Conservation (phyloP, 1,140 invertebrate species). For the Luehdorfia chinensis region DNA sequence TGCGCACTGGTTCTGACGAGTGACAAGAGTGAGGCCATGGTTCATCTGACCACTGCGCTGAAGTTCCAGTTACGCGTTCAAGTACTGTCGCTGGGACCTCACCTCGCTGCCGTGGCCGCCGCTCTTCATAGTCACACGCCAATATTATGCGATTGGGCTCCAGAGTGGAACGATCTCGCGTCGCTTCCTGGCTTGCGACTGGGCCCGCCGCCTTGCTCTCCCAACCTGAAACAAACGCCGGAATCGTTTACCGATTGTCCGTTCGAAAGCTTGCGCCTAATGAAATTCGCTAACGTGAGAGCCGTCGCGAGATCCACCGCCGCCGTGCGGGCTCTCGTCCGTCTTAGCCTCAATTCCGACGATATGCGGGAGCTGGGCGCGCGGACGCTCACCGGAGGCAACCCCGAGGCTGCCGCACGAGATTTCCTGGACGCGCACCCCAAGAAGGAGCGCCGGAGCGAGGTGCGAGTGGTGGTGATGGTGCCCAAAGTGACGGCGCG, state of each 20-base stretch:
- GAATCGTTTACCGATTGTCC: conserved; percentile 28
- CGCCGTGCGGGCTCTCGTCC: conserved; percentile 27
- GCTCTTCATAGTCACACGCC: not conserved
- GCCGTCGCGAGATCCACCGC: conserved; percentile 30
- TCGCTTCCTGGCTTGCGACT: conserved; percentile 12
- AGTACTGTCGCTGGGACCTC: conserved; percentile 22
- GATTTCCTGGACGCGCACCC: conserved; percentile 28
- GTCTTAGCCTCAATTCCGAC: conserved; percentile 17
- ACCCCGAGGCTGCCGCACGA: conserved; percentile 20
- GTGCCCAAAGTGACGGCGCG: conserved; percentile 30
- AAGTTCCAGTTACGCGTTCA: conserved; percentile 17
- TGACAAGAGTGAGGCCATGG: conserved; percentile 28
- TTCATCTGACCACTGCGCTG: conserved; percentile 21
- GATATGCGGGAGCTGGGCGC: conserved; percentile 26
- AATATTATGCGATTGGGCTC: conserved; percentile 36
- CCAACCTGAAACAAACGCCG: not conserved
- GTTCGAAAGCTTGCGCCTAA: conserved; percentile 43
- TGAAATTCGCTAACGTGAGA: conserved; percentile 37
- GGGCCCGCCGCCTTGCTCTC: conserved; percentile 38
- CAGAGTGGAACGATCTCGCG: conserved; percentile 17
- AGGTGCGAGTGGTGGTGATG: conserved; percentile 38
- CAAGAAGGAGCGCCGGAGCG: conserved; percentile 13
- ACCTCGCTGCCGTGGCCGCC: conserved; percentile 18
- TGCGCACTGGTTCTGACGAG: conserved; percentile 42
- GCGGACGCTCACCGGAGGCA: conserved; percentile 14